A percentile compares a stretch with the other conserved stretches of the same genome.
Evolutionary conservation across 2,113 vertebrate genomes (phyloP).

Genomic region (Strix aluco): DNA sequence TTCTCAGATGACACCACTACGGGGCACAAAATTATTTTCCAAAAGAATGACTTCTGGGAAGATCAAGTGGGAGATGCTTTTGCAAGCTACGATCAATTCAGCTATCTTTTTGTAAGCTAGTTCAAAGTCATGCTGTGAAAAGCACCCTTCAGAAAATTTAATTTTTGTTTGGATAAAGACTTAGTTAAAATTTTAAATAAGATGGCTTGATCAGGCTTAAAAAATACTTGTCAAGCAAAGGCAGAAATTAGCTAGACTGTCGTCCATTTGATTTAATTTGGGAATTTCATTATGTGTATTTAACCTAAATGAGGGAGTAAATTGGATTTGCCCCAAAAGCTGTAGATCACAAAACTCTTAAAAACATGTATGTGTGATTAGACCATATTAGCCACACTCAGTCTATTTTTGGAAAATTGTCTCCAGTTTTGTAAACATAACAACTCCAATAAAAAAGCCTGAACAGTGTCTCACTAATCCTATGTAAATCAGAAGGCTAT

Average conservation of each 20-base stretch:
- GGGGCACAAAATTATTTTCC: background rate
- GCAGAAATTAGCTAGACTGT: background rate
- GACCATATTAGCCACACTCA: background rate
- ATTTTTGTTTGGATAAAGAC: background rate
- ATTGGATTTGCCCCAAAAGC: background rate
- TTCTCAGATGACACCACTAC: background rate
- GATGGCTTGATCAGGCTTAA: background rate
- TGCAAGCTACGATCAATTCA: background rate
- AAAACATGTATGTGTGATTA: background rate
- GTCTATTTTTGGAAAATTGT: background rate
- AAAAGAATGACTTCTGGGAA: background rate
- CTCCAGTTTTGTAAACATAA: background rate
- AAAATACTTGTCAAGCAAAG: background rate
- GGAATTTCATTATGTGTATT: background rate
- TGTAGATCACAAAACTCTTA: background rate
- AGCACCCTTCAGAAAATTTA: background rate
- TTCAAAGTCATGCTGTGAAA: background rate
- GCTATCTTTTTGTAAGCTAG: background rate
- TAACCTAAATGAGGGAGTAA: background rate
- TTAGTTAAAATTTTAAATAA: background rate
- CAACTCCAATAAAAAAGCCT: background rate
- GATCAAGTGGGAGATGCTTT: background rate
- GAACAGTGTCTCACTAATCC: background rate
- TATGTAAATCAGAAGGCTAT: background rate
- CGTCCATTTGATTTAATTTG: background rate